phyloP scores from a whole-genome alignment of 2,113 vertebrate species.

The Panthera leo region DNA sequence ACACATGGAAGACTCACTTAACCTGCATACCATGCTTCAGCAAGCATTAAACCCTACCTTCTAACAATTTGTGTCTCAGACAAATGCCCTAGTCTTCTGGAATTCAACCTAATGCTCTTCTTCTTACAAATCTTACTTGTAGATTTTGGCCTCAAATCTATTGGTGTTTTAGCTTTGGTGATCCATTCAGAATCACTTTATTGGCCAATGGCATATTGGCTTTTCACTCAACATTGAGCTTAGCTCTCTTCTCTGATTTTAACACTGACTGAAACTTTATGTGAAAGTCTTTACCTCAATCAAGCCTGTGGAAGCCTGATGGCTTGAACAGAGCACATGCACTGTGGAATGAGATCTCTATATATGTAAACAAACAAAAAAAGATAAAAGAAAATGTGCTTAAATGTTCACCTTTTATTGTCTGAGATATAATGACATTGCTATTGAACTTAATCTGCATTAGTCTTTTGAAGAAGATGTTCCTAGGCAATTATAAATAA shows the following conservation, averaged over 20 bases:
- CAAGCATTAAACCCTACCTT: neutral
- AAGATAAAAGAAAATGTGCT: neutral
- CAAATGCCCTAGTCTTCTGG: neutral
- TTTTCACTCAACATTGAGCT: neutral
- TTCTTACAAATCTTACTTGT: neutral
- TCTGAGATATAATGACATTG: neutral
- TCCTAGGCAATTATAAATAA: neutral
- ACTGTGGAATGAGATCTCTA: neutral
- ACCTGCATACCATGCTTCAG: neutral
- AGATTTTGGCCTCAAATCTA: neutral
- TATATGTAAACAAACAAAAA: neutral
- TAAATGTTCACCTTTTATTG: neutral
- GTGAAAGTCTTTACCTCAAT: neutral
- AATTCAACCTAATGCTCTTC: neutral
- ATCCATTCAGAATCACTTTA: neutral
- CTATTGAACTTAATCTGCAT: slow-evolving; percentile 11
- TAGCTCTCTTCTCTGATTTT: neutral
- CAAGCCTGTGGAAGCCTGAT: neutral
- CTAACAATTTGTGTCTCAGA: neutral
- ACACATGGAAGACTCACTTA: neutral
- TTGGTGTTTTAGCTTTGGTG: neutral
- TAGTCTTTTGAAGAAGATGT: neutral
- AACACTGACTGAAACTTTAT: neutral
- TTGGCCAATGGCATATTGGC: neutral
- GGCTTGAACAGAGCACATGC: neutral